Percentiles rank a stretch among this genome's conserved stretches.
phyloP scores from a whole-genome alignment of 1,140 invertebrate genomes.

The Euura saliciscinereae region DNA sequence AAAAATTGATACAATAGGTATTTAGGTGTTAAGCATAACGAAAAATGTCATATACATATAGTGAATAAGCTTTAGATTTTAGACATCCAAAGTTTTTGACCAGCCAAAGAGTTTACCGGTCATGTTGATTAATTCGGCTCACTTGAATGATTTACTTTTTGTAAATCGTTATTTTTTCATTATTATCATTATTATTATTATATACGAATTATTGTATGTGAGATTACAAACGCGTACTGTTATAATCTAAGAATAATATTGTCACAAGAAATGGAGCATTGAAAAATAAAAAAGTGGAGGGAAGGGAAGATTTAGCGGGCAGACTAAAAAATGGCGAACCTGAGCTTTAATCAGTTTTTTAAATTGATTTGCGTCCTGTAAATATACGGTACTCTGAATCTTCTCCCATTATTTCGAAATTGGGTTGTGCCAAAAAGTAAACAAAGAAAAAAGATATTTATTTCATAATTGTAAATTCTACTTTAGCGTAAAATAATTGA shows the following conservation, averaged over 20 bases:
- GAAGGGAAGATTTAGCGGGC: no score
- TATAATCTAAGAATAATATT: constrained; percentile 9
- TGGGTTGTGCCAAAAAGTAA: neutral
- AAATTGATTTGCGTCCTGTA: neutral
- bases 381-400: neutral
- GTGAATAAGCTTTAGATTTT: constrained; percentile 9
- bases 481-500: neutral
- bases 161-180: constrained; percentile 7
- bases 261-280: constrained; percentile 7
- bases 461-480: constrained; percentile 13
- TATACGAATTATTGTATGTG: neutral
- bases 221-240: constrained; percentile 12
- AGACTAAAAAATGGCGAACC: neutral
- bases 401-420: neutral
- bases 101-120: constrained; percentile 11
- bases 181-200: constrained; percentile 3
- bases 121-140: neutral
- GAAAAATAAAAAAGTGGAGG: neutral
- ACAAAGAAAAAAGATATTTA: neutral
- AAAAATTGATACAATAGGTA: neutral
- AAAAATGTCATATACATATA: neutral
- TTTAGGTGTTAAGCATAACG: neutral
- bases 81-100: constrained; percentile 8
- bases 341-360: neutral
- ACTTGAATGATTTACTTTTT: constrained; percentile 8